phyloP scores from a whole-genome alignment of 2,888 invertebrate species.

The Coleophora flavipennella region DNA sequence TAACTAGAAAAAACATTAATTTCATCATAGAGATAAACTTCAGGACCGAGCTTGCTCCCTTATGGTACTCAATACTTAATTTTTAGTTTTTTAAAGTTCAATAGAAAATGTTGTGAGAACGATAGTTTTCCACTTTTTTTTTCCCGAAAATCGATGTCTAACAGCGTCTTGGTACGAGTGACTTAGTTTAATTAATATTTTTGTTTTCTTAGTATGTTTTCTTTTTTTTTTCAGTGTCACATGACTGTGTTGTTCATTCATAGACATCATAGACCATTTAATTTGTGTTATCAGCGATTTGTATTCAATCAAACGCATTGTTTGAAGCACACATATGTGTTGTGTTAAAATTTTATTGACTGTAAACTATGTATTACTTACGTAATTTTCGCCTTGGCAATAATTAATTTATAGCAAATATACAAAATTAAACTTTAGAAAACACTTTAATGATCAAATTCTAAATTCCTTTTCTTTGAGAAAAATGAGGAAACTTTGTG shows the following conservation, averaged over 20 bases:
- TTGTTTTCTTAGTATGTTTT: conserved; percentile 34
- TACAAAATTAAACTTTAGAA: too few relatives aligned
- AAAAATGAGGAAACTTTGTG: too few relatives aligned
- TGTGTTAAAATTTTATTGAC: too few relatives aligned
- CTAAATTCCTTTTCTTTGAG: too few relatives aligned
- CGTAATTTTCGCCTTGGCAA: too few relatives aligned
- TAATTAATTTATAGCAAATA: too few relatives aligned
- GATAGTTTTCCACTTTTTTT: conserved; percentile 30
- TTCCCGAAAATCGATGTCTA: conserved; percentile 35
- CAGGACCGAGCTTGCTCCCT: conserved; percentile 12
- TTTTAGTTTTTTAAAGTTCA: conserved; percentile 7
- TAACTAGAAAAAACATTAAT: background rate
- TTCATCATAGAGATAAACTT: conserved; percentile 5
- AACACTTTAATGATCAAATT: too few relatives aligned
- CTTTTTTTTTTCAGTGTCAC: conserved; percentile 27
- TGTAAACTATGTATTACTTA: too few relatives aligned
- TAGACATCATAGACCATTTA: too few relatives aligned
- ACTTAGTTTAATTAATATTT: conserved; percentile 51
- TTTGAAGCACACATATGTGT: too few relatives aligned
- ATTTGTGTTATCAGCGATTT: conserved; percentile 4
- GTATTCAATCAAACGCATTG: conserved; percentile 6
- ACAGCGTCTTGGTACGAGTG: conserved; percentile 73
- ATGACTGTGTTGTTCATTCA: conserved; percentile 19
- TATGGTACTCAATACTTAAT: conserved; percentile 12
- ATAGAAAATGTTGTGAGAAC: conserved; percentile 38